Evolutionary conservation across 2,113 vertebrate species (phyloP).

Genomic region (Sinocyclocheilus grahami): DNA sequence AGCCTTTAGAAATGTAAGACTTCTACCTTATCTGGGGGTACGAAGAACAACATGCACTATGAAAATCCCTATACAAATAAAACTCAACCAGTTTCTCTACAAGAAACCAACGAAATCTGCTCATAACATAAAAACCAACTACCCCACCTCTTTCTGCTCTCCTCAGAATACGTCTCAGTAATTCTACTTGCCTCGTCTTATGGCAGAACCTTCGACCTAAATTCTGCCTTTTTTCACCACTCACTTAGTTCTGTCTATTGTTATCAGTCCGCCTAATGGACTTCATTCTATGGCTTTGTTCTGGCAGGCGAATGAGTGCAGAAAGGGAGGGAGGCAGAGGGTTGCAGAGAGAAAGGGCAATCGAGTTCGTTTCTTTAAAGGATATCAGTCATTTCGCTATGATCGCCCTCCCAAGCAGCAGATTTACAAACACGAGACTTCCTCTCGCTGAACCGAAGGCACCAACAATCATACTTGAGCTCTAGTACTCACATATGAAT

Average conservation of each 20-base stretch:
- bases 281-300: conserved; percentile 51
- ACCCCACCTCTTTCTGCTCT: background rate
- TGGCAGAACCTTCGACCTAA: conserved; percentile 4
- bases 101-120: background rate
- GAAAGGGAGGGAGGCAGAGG: conserved; percentile 50
- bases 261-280: conserved; percentile 57
- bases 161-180: background rate
- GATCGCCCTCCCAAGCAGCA: conserved; percentile 66
- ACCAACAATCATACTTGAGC: conserved; percentile 15
- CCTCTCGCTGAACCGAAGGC: conserved; percentile 26
- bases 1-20: background rate
- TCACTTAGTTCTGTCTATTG: conserved; percentile 50
- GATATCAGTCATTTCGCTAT: conserved; percentile 71
- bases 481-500: conserved; percentile 27
- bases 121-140: background rate
- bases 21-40: background rate
- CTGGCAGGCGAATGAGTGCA: conserved; percentile 46
- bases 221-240: conserved; percentile 21
- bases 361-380: conserved; percentile 78
- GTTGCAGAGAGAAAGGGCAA: conserved; percentile 71
- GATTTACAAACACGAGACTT: conserved; percentile 35
- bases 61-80: background rate
- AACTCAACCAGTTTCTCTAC: background rate
- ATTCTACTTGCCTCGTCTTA: conserved; percentile 4
- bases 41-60: background rate